These are phyloP conservation scores for Lycophotia porphyrea DNA, from an alignment of 2,888 invertebrate species.

Conservation along the genomic window DNA sequence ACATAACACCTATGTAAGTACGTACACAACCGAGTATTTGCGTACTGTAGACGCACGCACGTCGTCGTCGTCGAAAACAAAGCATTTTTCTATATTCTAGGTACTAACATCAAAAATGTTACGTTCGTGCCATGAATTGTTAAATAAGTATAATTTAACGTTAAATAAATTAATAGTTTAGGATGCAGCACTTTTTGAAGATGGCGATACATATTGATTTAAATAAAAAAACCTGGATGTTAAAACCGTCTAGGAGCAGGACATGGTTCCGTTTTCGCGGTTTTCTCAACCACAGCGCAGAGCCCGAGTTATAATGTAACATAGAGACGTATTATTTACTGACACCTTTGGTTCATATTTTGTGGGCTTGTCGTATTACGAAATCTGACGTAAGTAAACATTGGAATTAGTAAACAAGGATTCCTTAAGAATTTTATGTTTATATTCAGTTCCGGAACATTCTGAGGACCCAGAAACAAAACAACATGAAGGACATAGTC, in stretches of 20 bases:
- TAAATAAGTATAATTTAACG: conserved; percentile 13
- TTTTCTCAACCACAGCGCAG: conserved; percentile 65
- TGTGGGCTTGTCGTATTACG: conserved; percentile 38
- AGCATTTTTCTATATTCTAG: conserved; percentile 55
- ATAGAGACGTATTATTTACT: conserved; percentile 43
- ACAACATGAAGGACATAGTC: not conserved
- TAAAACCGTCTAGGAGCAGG: conserved; percentile 8
- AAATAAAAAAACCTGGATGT: not conserved
- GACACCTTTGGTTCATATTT: conserved; percentile 42
- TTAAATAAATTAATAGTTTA: conserved; percentile 10
- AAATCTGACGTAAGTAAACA: conserved; percentile 32
- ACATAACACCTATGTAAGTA: conserved; percentile 59
- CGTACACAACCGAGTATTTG: conserved; percentile 57
- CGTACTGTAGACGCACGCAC: conserved; percentile 62
- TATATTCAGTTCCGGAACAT: conserved; percentile 6
- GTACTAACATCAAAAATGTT: conserved; percentile 29
- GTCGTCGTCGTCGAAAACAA: conserved; percentile 56
- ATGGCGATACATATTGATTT: not conserved
- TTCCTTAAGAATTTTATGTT: conserved; percentile 9
- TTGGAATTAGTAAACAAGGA: conserved; percentile 26
- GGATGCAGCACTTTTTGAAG: not conserved
- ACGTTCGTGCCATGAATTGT: conserved; percentile 26
- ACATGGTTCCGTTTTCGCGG: conserved; percentile 65
- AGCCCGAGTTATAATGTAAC: conserved; percentile 41
- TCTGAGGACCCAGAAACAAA: not conserved